Evolutionary conservation across 2,113 vertebrate genomes (phyloP), one percentile per base, ranked within the genome.

Genomic region (Proterorhinus semilunaris): DNA sequence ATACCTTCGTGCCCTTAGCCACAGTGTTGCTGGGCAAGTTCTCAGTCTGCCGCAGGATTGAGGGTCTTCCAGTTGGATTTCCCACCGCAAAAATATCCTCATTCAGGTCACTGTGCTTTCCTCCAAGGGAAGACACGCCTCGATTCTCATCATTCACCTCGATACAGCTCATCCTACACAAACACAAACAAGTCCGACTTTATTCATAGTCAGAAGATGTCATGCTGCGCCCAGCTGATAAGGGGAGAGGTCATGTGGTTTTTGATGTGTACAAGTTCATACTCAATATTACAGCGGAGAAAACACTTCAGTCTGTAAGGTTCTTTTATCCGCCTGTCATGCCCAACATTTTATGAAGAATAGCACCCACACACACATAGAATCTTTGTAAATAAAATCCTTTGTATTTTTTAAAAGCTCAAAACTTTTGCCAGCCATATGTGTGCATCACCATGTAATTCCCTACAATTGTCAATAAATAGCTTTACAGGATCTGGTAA

Each of bases 31-130:
- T 93, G 3, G 91, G 94, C 66, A 98, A 68, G 78, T 99, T 99
- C 72, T 97, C 96, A 3, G 93, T 94, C 86, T 97, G 87, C 0
- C 95, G 91, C 13, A 98, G 89, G 70, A 96, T 95, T 0, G 97
- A 95, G 0, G 93, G 87, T 64, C 94, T 94, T 67, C 95, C 94
- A 0, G 94, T 94, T 7, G 89, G 89, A 83, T 94, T 93, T 0
- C 87, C 91, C 1, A 86, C 84, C 0, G 64, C 69, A 17, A 96
- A 94, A 81, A 95, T 94, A 88, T 96, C 94, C 10, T 68, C 72
- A 54, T 47, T 78, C 5, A 66, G 71, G 36, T 36, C 84, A 77
- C 81, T 72, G 53, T 89, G 90, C 65, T 88, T 91, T 49, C 69
- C 74, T 72, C 74, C 72, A 52, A 82, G 80, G 76, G 69, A 79